These are phyloP conservation scores for Tetanocera ferruginea DNA, from an alignment of 2,888 invertebrate species.

Conservation along the genomic window DNA sequence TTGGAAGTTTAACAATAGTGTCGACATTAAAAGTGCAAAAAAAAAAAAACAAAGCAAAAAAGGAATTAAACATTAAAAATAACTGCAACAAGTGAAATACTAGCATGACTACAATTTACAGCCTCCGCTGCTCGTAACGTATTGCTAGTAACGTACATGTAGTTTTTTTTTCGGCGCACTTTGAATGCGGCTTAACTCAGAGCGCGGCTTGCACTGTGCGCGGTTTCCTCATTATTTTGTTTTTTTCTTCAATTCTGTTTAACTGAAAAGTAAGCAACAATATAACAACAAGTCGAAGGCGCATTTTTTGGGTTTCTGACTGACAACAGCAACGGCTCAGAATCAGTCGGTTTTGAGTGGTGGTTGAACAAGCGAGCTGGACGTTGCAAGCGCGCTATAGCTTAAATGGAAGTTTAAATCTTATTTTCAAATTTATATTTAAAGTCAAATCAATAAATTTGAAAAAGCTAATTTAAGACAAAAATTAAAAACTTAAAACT, in stretches of 20 bases:
- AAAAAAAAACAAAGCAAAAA: background rate
- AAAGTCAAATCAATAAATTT: background rate
- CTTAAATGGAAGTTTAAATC: background rate
- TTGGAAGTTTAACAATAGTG: background rate
- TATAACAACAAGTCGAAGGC: slow-evolving; percentile 1
- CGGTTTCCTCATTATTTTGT: background rate
- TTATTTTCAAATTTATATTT: too few species aligned
- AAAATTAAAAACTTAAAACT: background rate
- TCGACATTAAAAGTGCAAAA: background rate
- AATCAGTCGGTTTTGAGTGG: slow-evolving; percentile 18
- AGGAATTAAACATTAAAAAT: background rate
- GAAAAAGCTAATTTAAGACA: background rate
- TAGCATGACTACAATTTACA: background rate
- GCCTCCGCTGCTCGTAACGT: background rate
- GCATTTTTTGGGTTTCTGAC: slow-evolving; percentile 7
- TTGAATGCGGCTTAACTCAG: background rate
- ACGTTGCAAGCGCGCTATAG: background rate
- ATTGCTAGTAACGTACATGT: too few species aligned
- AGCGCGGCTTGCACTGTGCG: background rate
- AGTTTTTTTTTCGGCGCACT: background rate
- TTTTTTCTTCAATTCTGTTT: background rate
- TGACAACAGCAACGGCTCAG: background rate
- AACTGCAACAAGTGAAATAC: background rate
- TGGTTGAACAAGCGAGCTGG: slow-evolving; percentile 13
- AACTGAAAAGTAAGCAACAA: background rate